Evolutionary conservation across 2,888 invertebrate species (phyloP).

Genomic region (Caenorhabditis zanzibari): DNA sequence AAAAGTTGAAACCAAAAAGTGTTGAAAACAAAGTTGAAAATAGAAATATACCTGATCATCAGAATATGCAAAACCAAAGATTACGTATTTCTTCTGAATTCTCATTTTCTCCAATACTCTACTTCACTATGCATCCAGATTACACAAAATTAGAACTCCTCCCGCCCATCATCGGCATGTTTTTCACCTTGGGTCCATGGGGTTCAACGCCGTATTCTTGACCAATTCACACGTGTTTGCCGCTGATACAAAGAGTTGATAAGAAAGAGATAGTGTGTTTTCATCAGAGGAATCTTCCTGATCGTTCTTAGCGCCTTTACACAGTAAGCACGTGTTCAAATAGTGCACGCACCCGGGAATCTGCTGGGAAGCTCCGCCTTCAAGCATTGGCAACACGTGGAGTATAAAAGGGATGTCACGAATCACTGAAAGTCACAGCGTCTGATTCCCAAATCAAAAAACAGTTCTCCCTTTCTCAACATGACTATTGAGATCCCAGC

Average conservation of each 20-base stretch:
- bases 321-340: constrained; percentile 64
- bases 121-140: constrained; percentile 23
- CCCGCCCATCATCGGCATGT: constrained; percentile 38
- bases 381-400: constrained; percentile 49
- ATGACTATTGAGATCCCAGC: constrained; percentile 61
- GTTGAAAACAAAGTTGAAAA: constrained; percentile 32
- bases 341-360: constrained; percentile 49
- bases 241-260: constrained; percentile 43
- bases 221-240: constrained; percentile 59
- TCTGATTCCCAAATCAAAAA: constrained; percentile 32
- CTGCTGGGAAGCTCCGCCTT: constrained; percentile 42
- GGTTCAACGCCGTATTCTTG: constrained; percentile 46
- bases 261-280: constrained; percentile 52
- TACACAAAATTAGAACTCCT: constrained; percentile 3
- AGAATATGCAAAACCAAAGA: constrained; percentile 35
- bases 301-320: constrained; percentile 57
- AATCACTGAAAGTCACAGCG: constrained; percentile 39
- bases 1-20: constrained; percentile 41
- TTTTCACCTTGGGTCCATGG: constrained; percentile 54
- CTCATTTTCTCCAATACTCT: constrained; percentile 8
- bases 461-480: constrained; percentile 30
- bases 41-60: constrained; percentile 29
- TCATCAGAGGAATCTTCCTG: constrained; percentile 29
- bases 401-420: constrained; percentile 47
- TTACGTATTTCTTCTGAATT: constrained; percentile 17